Evolutionary conservation across 2,113 vertebrate species (phyloP).

Genomic region (Loxodonta africana): DNA sequence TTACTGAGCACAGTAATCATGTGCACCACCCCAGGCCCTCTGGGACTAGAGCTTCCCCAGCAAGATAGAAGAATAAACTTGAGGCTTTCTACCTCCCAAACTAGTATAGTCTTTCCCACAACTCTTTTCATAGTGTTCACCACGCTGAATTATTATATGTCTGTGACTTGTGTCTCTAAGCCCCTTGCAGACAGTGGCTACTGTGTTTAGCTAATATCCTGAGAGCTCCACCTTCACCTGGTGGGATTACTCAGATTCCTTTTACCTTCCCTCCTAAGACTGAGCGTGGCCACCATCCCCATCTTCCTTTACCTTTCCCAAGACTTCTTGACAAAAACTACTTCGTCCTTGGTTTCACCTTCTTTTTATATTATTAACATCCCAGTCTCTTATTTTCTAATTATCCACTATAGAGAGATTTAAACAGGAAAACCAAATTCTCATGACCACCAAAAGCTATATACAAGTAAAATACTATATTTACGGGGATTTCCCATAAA

Average conservation of each 20-base stretch:
- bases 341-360: not conserved
- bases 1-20: not conserved
- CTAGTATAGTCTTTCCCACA: not conserved
- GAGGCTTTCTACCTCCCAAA: not conserved
- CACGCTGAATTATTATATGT: not conserved
- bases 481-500: not conserved
- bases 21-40: not conserved
- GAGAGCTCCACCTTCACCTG: not conserved
- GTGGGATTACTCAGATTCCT: not conserved
- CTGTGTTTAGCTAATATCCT: not conserved
- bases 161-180: not conserved
- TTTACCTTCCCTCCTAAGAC: not conserved
- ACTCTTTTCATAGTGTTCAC: not conserved
- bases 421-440: slow-evolving; percentile 6
- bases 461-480: not conserved
- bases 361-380: slow-evolving; percentile 43
- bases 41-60: not conserved
- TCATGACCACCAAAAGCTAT: not conserved
- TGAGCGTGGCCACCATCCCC: not conserved
- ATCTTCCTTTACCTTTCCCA: not conserved
- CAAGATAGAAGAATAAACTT: not conserved
- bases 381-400: slow-evolving; percentile 22
- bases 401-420: not conserved
- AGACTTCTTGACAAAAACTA: slow-evolving; percentile 6
- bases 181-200: not conserved